phyloP scores from a whole-genome alignment of 2,113 vertebrate species.

The Eleginops maclovinus region DNA sequence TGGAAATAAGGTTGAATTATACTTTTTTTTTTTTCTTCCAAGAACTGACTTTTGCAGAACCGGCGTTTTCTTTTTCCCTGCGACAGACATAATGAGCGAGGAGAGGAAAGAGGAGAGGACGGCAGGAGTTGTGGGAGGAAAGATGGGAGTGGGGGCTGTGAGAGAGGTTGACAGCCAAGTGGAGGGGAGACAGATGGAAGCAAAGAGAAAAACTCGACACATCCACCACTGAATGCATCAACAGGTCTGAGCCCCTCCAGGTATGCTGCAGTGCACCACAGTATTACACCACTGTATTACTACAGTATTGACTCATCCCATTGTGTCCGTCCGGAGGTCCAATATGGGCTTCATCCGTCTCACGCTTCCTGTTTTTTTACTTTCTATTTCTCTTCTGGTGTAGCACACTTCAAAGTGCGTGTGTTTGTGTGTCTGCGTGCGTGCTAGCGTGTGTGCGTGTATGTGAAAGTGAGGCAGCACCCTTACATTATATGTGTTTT shows the following conservation, averaged over 20 bases:
- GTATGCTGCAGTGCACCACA: conserved; percentile 72
- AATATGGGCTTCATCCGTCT: conserved; percentile 30
- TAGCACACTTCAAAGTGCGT: background rate
- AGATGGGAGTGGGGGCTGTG: conserved; percentile 53
- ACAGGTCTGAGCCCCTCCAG: conserved; percentile 74
- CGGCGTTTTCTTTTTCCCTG: conserved; percentile 35
- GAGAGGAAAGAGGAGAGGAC: conserved; percentile 11
- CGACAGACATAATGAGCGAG: conserved; percentile 40
- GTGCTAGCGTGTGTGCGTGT: no score
- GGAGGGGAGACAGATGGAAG: conserved; percentile 68
- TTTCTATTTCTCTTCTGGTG: conserved; percentile 30
- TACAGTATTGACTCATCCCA: conserved; percentile 63
- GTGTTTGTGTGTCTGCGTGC: no score
- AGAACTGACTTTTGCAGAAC: conserved; percentile 52
- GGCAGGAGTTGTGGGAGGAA: conserved; percentile 67
- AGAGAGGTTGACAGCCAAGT: conserved; percentile 65
- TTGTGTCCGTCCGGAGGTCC: conserved; percentile 45
- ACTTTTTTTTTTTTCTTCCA: conserved; percentile 11
- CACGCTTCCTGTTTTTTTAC: conserved; percentile 34
- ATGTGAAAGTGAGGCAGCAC: background rate
- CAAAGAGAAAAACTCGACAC: conserved; percentile 64
- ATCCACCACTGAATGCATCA: conserved; percentile 69
- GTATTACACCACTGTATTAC: conserved; percentile 28
- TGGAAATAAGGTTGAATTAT: background rate
- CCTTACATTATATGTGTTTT: conserved; percentile 12